Evolutionary conservation across 2,888 invertebrate species (phyloP), one percentile per base, ranked within the genome.

Genomic region (Perizoma affinitatum): DNA sequence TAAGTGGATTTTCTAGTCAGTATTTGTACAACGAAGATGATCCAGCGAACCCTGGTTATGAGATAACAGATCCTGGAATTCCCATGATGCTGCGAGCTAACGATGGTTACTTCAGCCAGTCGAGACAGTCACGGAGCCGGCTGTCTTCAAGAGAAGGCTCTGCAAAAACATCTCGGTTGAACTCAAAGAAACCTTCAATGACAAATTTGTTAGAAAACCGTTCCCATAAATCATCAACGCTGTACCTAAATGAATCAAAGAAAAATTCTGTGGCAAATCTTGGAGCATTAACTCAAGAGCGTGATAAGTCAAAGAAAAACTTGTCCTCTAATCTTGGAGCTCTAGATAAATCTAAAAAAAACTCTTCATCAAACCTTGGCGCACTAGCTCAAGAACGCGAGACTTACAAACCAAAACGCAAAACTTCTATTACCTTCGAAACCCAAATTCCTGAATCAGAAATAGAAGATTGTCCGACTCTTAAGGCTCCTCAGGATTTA

Each of bases 11-110:
- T 76, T 94, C 95, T 54, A 95, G 95, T 76, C 95, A 95, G 75
- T 94, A 94, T 79, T 82, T 94, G 48, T 93, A 93, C 66, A 94
- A 94, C 71, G 94, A 94, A 75, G 94, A 95, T 71, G 94, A 95
- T 51, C 93, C 93, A 8, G 83, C 93, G 5, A 94, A 93, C 49
- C 85, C 94, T 0, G 94, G 95, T 36, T 95, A 95, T 72, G 94
- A 95, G 83, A 94, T 95, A 34, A 94, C 93, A 3, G 95, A 94
- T 64, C 94, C 95, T 0, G 95, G 94, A 53, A 91, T 94, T 5
- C 95, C 95, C 0, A 96, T 95, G 95, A 92, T 96, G 92, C 77
- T 94, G 34, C 80, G 90, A 62, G 92, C 94, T 6, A 95, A 95
- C 66, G 94, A 95, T 70, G 94, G 94, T 2, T 94, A 94, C 83